Conservation (phyloP, 2,113 vertebrate genomes). For the Orthonyx spaldingii region DNA sequence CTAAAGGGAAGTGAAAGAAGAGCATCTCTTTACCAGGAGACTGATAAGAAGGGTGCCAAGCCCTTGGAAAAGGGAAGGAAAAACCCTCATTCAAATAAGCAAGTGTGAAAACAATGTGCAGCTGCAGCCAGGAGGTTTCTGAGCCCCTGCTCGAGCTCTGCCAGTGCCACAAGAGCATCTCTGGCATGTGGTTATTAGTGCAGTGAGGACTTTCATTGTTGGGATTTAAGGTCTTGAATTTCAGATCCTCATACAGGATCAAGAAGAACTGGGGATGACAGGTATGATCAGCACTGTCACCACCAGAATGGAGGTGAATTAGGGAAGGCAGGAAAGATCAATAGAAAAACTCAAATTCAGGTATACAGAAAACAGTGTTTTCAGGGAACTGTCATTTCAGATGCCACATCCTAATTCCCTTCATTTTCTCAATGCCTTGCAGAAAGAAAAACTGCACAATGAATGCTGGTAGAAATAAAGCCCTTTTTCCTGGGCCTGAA, state of each 20-base stretch:
- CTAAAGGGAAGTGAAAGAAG: not conserved
- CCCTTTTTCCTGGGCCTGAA: conserved; percentile 3
- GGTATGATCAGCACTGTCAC: not conserved
- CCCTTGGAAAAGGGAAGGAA: not conserved
- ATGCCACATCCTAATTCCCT: conserved; percentile 27
- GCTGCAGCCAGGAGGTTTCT: not conserved
- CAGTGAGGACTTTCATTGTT: not conserved
- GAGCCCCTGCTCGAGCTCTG: not conserved
- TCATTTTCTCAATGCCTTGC: conserved; percentile 21
- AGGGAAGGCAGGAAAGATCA: not conserved
- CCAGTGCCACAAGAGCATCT: not conserved
- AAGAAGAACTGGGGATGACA: not conserved
- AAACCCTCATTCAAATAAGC: not conserved
- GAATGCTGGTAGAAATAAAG: conserved; percentile 1
- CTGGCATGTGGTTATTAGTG: not conserved
- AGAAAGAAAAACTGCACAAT: not conserved
- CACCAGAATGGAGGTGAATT: not conserved
- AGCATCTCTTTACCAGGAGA: not conserved
- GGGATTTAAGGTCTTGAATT: not conserved
- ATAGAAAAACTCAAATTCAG: not conserved
- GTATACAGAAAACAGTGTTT: not conserved
- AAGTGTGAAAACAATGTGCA: not conserved
- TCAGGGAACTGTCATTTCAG: conserved; percentile 7
- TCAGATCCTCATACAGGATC: not conserved
- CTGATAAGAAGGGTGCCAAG: not conserved